phyloP scores from a whole-genome alignment of 1,140 invertebrate species.

The Microvelia longipes region DNA sequence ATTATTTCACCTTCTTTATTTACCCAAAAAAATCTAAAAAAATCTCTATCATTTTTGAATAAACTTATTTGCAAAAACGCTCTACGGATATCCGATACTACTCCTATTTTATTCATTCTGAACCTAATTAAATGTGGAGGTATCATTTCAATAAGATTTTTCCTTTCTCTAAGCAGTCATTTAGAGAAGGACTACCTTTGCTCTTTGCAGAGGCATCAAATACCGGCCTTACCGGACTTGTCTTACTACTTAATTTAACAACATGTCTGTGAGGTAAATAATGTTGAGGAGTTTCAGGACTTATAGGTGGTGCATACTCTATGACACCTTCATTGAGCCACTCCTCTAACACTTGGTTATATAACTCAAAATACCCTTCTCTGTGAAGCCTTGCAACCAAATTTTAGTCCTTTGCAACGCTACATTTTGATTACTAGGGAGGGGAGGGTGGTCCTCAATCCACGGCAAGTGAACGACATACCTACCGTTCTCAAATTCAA shows the following conservation, averaged over 20 bases:
- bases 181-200: slow-evolving; percentile 24
- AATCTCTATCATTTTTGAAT: not conserved
- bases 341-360: too few species aligned
- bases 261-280: slow-evolving; percentile 27
- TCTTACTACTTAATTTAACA: slow-evolving; percentile 14
- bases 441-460: too few species aligned
- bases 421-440: too few species aligned
- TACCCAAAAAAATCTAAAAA: not conserved
- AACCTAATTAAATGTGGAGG: slow-evolving; percentile 29
- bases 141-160: slow-evolving; percentile 30
- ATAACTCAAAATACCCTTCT: too few species aligned
- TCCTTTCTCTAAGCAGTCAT: slow-evolving; percentile 27
- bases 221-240: slow-evolving; percentile 22
- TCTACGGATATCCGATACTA: slow-evolving; percentile 14
- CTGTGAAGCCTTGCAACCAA: too few species aligned
- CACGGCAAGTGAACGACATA: too few species aligned
- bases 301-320: too few species aligned
- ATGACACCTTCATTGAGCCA: too few species aligned
- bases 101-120: slow-evolving; percentile 24
- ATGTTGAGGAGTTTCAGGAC: too few species aligned
- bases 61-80: not conserved
- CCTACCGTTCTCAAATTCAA: too few species aligned
- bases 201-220: slow-evolving; percentile 26
- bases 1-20: not conserved
- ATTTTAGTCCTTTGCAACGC: too few species aligned